Conservation (phyloP, 2,888 invertebrate species). For the Scaptomyza reducta region DNA sequence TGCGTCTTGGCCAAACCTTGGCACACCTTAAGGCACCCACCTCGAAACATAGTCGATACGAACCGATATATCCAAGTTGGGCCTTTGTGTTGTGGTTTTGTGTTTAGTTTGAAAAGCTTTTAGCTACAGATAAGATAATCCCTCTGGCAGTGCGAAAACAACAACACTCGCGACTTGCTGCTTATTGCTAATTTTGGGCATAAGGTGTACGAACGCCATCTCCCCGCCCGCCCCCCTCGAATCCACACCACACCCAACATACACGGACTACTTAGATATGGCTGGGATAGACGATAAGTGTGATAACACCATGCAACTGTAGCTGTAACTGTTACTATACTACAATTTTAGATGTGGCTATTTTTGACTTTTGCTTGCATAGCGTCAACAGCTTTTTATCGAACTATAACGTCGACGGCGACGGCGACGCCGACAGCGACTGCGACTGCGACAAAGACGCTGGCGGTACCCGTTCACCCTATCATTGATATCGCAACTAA, state of each 20-base stretch:
- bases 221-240: not conserved
- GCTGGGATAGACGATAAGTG: slow-evolving; percentile 42
- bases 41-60: not conserved
- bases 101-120: slow-evolving; percentile 45
- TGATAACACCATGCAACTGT: slow-evolving; percentile 55
- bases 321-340: slow-evolving; percentile 21
- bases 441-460: not conserved
- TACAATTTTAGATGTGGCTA: slow-evolving; percentile 20
- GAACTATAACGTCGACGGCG: slow-evolving; percentile 12
- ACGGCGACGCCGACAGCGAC: not conserved
- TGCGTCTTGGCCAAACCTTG: slow-evolving; percentile 43
- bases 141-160: slow-evolving; percentile 51
- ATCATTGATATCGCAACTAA: slow-evolving; percentile 77
- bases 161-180: slow-evolving; percentile 49
- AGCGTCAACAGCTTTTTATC: slow-evolving; percentile 58
- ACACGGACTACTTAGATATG: slow-evolving; percentile 34
- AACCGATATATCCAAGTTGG: slow-evolving; percentile 40
- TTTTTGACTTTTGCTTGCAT: slow-evolving; percentile 17
- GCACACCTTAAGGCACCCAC: slow-evolving; percentile 1
- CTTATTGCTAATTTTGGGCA: slow-evolving; percentile 71
- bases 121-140: slow-evolving; percentile 80
- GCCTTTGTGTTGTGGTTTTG: slow-evolving; percentile 4
- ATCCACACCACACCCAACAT: not conserved
- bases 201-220: slow-evolving; percentile 52
- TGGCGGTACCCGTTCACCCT: slow-evolving; percentile 32